Percentiles rank a stretch among this genome's conserved stretches.
Conservation (phyloP, 2,113 vertebrate species). For the Alligator mississippiensis region DNA sequence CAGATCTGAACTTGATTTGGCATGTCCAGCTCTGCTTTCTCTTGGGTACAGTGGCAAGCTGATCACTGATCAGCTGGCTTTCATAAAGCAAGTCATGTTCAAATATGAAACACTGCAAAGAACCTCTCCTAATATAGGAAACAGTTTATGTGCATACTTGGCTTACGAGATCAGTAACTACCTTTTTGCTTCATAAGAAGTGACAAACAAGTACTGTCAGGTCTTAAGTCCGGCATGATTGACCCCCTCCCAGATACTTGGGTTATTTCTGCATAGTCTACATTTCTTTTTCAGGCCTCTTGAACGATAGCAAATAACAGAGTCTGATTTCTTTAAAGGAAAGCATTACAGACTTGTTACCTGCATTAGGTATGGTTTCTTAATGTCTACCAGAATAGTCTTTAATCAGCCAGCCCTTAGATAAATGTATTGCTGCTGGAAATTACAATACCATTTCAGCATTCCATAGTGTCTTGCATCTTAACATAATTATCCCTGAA, state of each 20-base stretch:
- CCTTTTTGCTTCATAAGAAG: too few species aligned
- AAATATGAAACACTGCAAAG: not conserved
- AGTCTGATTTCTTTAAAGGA: too few species aligned
- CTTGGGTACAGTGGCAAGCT: not conserved
- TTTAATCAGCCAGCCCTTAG: too few species aligned
- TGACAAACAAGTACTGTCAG: not conserved
- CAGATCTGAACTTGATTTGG: not conserved
- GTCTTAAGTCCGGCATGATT: not conserved
- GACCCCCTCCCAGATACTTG: too few species aligned
- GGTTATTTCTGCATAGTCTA: too few species aligned
- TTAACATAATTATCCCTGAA: not conserved
- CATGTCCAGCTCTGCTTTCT: not conserved
- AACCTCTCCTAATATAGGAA: not conserved
- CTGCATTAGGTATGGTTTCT: too few species aligned
- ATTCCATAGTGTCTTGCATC: not conserved
- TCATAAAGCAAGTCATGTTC: not conserved
- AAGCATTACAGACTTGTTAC: too few species aligned
- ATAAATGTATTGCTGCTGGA: not conserved
- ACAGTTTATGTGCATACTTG: too few species aligned
- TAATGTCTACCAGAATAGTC: too few species aligned
- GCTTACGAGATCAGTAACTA: not conserved
- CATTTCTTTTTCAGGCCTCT: too few species aligned
- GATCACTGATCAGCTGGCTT: not conserved
- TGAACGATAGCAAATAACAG: too few species aligned
- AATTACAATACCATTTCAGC: not conserved